Evolutionary conservation across 1,140 invertebrate species (phyloP), one percentile per base, ranked within the genome.

Genomic region (Heliothis subflexa): DNA sequence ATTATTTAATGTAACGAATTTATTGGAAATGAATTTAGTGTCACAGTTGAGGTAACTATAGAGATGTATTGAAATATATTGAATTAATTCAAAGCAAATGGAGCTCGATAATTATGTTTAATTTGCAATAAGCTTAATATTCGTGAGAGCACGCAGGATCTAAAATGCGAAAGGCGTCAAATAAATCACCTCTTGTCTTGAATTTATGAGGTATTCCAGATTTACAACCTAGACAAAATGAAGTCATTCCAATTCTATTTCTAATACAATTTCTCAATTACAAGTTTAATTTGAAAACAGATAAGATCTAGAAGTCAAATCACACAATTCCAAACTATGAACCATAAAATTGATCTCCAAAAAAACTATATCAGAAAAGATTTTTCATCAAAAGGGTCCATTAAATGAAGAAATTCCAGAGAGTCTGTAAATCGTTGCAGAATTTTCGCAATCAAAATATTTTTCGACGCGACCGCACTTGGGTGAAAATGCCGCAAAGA

Each of bases 401-500:
- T 55, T 71, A 71, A 71, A 71, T 16, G 68, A 52, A 55, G 50
- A 71, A 71, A 71, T 71, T 71, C 68, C 68, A 40, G 14, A 40
- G 47, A 71, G 25, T 71, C 68, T 55, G 49, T 52, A 70, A 70
- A 70, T 70, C 47, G 18, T 18, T 70, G 68, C n/a, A 71, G 68
- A 71, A 71, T 71, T 71, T 71, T 71, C 50, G 68, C 68, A 71
- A 71, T 71, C 50, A 71, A 71, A 71, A 71, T 71, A 71, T 71
- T 71, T 71, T 71, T 71, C 68, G 18, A 54, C 50, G 52, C 68
- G 50, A 71, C 49, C 68, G 68, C 49, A 55, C 68, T 55, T 55
- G 50, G 49, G 14, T 40, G 40, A 55, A 25, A 40, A 71, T 71
- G 18, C 66, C 66, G 47, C 68, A 25, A 25, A 33, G 68, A 55